Base-by-base conservation (phyloP, 1,140 invertebrate species). In the Hycleus cichorii region DNA sequence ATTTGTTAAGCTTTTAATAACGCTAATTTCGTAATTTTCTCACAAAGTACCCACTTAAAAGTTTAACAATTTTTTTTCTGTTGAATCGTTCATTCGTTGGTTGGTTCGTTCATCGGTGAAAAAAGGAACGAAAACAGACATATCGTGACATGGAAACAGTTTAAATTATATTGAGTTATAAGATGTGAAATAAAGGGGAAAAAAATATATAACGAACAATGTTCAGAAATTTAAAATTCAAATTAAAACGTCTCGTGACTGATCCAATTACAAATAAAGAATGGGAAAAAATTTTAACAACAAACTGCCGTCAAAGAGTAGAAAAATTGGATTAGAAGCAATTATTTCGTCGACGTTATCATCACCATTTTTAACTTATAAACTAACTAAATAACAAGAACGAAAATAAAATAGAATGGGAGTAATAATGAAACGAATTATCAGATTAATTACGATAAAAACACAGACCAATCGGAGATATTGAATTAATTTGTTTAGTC, bases 211-310 rank as follows among this genome's bases (percentile, higher is more conserved):
- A 18, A 18, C 18, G 18, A 18, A 18, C 18, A 18, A 18, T 32
- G 32, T 32, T 7, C 12, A 45, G 51, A 42, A 32, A 53, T 53
- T 53, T 53, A 53, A 53, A 53, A 46, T 53, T 53, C 46, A 53
- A 53, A 53, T 53, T 53, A 53, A 53, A 53, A 46, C 51, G 51
- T 53, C 43, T 53, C 51, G 51, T 53, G 51, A 53, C 51, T 42
- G 32, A 32, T 32, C 32, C 32, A 32, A 32, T 32, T 32, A 32
- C 32, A 32, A 32, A 32, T 32, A 32, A 32, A 32, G 32, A 32
- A 32, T 7, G 7, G 7, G 4, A 32, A 32, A 32, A 32, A 32
- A 32, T 5, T 5, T 27, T 32, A 26, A 53, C 51, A 46, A 53
- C 25, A 48, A 48, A 48, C 26, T 48, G 24, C 25, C 25, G 42